Conservation (phyloP, 2,113 vertebrate species). For the Camarhynchus parvulus region DNA sequence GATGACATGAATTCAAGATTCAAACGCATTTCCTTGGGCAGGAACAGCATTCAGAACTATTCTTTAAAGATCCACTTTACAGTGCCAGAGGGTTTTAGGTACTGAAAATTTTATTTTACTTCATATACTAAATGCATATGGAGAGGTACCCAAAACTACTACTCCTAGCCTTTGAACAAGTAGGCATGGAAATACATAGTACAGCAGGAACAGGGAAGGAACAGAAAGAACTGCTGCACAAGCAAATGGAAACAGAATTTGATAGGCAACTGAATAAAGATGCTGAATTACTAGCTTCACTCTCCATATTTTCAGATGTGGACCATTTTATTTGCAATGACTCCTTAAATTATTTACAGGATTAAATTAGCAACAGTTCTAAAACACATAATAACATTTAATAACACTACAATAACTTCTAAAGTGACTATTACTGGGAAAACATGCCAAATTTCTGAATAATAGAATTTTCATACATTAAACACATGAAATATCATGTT, state of each 20-base stretch:
- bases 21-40: not conserved
- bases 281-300: not conserved
- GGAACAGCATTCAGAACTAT: not conserved
- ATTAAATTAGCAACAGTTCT: not conserved
- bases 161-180: not conserved
- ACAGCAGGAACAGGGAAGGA: not conserved
- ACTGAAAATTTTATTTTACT: not conserved
- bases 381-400: not conserved
- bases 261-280: not conserved
- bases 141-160: not conserved
- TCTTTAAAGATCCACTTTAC: not conserved
- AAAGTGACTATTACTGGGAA: not conserved
- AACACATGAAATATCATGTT: not conserved
- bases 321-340: not conserved
- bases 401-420: not conserved
- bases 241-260: not conserved
- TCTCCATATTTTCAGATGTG: not conserved
- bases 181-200: not conserved
- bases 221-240: not conserved
- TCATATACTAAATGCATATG: not conserved
- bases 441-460: not conserved
- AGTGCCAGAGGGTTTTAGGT: not conserved
- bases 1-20: not conserved
- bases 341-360: not conserved
- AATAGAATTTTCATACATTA: not conserved